phyloP scores from a whole-genome alignment of 2,888 invertebrate genomes.

The Elysia crispata region DNA sequence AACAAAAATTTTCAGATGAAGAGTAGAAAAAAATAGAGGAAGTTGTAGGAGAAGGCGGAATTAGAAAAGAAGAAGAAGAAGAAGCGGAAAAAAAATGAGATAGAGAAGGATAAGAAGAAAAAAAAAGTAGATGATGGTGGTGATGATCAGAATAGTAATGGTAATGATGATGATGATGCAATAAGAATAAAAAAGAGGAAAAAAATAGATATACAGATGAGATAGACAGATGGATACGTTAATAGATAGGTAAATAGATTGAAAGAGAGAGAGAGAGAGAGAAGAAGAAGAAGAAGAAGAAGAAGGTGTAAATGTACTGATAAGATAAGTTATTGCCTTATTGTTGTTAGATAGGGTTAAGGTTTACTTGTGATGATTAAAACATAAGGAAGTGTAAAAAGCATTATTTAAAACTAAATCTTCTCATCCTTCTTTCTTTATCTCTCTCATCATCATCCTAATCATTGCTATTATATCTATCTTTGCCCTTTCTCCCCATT shows the following conservation, averaged over 20 bases:
- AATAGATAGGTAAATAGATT: not conserved
- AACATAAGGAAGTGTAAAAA: too few relatives aligned
- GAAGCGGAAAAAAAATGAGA: not conserved
- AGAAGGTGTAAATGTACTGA: not conserved
- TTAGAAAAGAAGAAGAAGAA: not conserved
- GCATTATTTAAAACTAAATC: too few relatives aligned
- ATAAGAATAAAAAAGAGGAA: constrained; percentile 12
- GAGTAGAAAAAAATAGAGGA: not conserved
- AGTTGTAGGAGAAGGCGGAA: not conserved
- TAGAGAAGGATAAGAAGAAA: not conserved
- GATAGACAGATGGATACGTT: not conserved
- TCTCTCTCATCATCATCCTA: too few relatives aligned
- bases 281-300: constrained; percentile 5
- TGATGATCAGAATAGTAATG: not conserved
- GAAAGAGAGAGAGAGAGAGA: not conserved
- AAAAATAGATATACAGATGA: not conserved
- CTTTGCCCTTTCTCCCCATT: not conserved
- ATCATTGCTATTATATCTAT: too few relatives aligned
- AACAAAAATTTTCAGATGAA: too few relatives aligned
- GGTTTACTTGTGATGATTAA: too few relatives aligned
- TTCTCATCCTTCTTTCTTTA: too few relatives aligned
- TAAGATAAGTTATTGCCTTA: too few relatives aligned
- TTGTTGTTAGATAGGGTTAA: too few relatives aligned
- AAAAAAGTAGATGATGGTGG: not conserved
- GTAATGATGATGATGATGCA: not conserved